phyloP scores from a whole-genome alignment of 2,888 invertebrate species.

The Eudasyphora cyanicolor region DNA sequence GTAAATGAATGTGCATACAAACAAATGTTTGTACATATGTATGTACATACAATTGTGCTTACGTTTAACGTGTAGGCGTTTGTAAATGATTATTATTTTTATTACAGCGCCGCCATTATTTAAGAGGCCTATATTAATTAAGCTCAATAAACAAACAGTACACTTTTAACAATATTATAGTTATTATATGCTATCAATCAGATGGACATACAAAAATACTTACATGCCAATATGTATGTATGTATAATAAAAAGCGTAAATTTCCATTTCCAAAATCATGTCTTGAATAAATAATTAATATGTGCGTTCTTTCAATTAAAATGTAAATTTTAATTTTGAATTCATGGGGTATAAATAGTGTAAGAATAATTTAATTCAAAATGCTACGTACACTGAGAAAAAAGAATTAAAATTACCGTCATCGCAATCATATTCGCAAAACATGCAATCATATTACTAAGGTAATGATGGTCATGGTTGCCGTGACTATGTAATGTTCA shows the following conservation, averaged over 20 bases:
- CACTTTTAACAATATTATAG: neutral
- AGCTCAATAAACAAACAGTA: constrained; percentile 4
- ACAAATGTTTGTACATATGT: neutral
- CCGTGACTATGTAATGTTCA: too few species aligned
- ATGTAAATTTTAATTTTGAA: too few species aligned
- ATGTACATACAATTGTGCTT: neutral
- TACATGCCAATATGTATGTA: too few species aligned
- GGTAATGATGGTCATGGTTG: too few species aligned
- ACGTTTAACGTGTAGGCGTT: constrained; percentile 37
- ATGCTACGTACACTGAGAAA: too few species aligned
- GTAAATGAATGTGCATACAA: neutral
- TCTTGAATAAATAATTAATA: constrained; percentile 19
- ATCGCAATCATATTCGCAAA: too few species aligned
- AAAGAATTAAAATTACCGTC: too few species aligned
- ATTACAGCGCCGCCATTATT: constrained; percentile 29
- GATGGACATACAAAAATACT: neutral
- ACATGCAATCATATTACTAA: too few species aligned
- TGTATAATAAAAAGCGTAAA: neutral
- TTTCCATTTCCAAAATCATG: neutral
- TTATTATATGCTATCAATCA: neutral
- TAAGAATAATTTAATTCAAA: too few species aligned
- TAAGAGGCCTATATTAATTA: constrained; percentile 18
- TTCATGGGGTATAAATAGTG: too few species aligned
- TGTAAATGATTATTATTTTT: constrained; percentile 9
- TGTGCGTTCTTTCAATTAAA: too few species aligned